phyloP scores from a whole-genome alignment of 2,888 invertebrate species.

The Lymantria dispar region DNA sequence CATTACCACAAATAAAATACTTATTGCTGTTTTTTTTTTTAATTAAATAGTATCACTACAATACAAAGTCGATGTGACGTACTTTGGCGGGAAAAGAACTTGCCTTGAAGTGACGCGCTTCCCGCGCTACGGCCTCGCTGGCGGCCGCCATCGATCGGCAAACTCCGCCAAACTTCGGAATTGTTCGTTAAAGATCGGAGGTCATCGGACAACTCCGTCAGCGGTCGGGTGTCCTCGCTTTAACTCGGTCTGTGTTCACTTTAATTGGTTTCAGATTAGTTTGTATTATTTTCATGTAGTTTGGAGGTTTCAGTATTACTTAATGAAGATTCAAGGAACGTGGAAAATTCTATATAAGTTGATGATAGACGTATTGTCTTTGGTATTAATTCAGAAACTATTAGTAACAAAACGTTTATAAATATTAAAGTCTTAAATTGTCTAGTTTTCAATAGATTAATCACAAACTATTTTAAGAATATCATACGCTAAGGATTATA shows the following conservation, averaged over 20 bases:
- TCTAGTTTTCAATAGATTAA: no score
- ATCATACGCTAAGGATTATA: no score
- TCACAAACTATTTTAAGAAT: no score
- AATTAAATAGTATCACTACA: constrained; percentile 52
- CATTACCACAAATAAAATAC: constrained; percentile 22
- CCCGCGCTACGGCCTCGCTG: constrained; percentile 72
- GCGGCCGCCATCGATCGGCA: constrained; percentile 69
- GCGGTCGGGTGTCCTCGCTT: constrained; percentile 47
- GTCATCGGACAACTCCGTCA: constrained; percentile 21
- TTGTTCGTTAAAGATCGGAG: constrained; percentile 27
- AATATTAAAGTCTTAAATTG: no score
- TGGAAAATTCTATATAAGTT: background rate
- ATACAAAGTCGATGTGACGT: constrained; percentile 62
- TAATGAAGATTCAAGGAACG: background rate
- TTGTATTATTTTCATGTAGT: constrained; percentile 29
- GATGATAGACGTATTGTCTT: no score
- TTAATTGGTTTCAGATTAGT: constrained; percentile 56
- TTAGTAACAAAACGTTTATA: no score
- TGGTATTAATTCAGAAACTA: no score
- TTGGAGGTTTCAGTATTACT: constrained; percentile 8
- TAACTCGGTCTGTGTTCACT: constrained; percentile 41
- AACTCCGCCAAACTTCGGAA: constrained; percentile 41
- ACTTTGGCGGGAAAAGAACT: constrained; percentile 73
- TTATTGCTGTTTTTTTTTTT: constrained; percentile 37
- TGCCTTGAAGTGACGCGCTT: constrained; percentile 74